Percentiles rank a stretch among this genome's conserved stretches.
phyloP scores from a whole-genome alignment of 2,113 vertebrate genomes.

The Alouatta palliata region DNA sequence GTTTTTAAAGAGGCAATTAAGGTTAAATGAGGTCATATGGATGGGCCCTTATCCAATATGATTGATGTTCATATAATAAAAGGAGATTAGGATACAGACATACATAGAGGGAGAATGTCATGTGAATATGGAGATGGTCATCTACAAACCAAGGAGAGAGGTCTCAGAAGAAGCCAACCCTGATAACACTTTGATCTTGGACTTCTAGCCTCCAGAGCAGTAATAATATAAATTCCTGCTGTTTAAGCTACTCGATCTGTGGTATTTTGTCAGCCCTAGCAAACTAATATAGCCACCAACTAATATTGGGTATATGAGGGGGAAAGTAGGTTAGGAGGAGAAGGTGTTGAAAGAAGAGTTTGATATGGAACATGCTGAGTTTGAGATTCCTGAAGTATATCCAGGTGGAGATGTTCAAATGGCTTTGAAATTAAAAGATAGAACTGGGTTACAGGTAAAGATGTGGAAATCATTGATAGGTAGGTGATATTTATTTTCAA shows the following conservation, averaged over 20 bases:
- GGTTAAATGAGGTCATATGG: background rate
- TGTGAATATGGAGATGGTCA: background rate
- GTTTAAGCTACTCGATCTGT: background rate
- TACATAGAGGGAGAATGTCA: background rate
- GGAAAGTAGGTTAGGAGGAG: background rate
- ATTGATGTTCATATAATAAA: background rate
- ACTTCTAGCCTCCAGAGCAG: background rate
- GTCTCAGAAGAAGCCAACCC: background rate
- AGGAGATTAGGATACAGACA: background rate
- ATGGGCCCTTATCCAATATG: background rate
- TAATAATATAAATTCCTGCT: constrained; percentile 18
- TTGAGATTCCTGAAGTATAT: background rate
- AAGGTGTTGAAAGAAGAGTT: background rate
- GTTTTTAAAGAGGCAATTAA: background rate
- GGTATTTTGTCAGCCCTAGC: background rate
- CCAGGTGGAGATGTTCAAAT: background rate
- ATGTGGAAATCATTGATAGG: constrained; percentile 1
- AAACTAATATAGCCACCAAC: constrained; percentile 11
- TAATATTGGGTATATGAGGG: background rate
- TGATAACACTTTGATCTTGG: background rate
- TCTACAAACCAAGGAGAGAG: background rate
- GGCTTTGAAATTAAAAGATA: constrained; percentile 37
- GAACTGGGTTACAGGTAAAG: background rate
- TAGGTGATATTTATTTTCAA: constrained; percentile 34
- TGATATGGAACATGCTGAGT: background rate